Evolutionary conservation across 2,113 vertebrate species (phyloP).

Genomic region (Melanerpes formicivorus): DNA sequence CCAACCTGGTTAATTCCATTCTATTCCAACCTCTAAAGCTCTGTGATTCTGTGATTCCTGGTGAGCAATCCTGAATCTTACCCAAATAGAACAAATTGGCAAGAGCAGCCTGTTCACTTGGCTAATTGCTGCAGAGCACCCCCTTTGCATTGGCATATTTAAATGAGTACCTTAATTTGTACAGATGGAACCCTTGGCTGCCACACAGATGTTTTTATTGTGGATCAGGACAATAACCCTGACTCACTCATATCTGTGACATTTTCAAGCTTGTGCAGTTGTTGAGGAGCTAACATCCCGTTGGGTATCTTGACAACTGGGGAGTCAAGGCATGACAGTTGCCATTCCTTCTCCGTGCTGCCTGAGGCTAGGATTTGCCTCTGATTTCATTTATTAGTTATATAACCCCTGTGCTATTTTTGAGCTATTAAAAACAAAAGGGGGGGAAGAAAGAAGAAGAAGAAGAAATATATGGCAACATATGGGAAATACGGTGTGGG

Average conservation of each 20-base stretch:
- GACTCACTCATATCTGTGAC: background rate
- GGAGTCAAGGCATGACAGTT: conserved; percentile 40
- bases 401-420: conserved; percentile 49
- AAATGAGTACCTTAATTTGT: background rate
- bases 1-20: too few relatives aligned
- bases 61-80: background rate
- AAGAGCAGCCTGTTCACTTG: background rate
- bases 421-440: background rate
- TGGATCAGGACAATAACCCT: background rate
- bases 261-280: conserved; percentile 29
- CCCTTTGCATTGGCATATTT: background rate
- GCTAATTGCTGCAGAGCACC: background rate
- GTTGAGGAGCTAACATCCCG: conserved; percentile 20
- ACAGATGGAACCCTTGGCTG: background rate
- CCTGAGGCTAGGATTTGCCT: conserved; percentile 53
- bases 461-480: background rate
- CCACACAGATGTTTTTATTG: background rate
- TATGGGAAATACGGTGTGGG: too few relatives aligned
- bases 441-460: background rate
- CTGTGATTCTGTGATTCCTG: background rate
- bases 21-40: too few relatives aligned
- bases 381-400: conserved; percentile 56
- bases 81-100: background rate
- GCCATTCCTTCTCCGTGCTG: background rate
- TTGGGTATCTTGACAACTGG: background rate